A percentile compares a stretch with the other conserved stretches of the same genome.
These are phyloP conservation scores for Notarius quadriscutis DNA, from an alignment of 2,113 vertebrate genomes.

Conservation along the genomic window DNA sequence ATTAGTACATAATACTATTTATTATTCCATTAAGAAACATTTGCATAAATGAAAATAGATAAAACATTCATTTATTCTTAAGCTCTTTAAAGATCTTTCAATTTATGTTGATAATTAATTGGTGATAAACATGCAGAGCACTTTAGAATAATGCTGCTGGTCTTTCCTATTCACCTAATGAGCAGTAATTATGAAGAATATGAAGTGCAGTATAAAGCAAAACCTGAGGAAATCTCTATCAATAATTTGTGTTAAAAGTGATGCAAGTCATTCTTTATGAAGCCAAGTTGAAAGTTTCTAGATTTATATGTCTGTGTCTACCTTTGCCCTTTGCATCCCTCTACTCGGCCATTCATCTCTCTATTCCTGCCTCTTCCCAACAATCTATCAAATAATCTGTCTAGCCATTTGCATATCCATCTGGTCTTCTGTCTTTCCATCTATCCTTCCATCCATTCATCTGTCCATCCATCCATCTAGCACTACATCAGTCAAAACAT, in stretches of 20 bases:
- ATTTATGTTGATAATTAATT: slow-evolving; percentile 67
- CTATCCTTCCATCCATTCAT: background rate
- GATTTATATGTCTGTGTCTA: background rate
- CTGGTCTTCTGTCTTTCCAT: background rate
- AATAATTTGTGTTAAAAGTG: background rate
- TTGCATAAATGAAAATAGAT: background rate
- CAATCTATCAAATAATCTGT: background rate
- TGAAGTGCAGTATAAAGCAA: background rate
- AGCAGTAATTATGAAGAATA: background rate
- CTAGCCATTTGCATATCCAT: background rate
- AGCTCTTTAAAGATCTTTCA: slow-evolving; percentile 63
- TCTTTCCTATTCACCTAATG: background rate
- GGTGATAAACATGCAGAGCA: slow-evolving; percentile 54
- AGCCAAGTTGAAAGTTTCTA: background rate
- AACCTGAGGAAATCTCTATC: background rate
- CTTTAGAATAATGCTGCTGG: slow-evolving; percentile 53
- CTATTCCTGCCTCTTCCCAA: background rate
- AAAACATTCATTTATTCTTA: slow-evolving; percentile 46
- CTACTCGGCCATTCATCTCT: background rate
- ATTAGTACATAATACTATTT: background rate
- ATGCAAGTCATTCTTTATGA: background rate
- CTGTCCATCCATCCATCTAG: background rate
- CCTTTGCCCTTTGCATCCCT: background rate
- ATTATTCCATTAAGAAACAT: slow-evolving; percentile 8
- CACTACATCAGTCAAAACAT: no score